phyloP scores from a whole-genome alignment of 2,888 invertebrate genomes.

The Auanema freiburgensis region DNA sequence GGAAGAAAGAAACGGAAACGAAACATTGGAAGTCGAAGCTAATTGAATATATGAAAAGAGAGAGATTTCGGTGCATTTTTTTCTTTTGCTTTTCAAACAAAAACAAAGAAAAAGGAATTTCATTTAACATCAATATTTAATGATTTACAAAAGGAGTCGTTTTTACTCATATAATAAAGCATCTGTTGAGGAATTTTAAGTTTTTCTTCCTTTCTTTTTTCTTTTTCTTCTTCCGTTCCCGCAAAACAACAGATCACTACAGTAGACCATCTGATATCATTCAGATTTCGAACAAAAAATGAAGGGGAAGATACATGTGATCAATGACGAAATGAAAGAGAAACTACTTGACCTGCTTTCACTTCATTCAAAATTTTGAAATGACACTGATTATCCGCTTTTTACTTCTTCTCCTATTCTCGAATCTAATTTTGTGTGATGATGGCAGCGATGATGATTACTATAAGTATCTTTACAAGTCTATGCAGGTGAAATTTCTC shows the following conservation, averaged over 20 bases:
- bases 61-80: background rate
- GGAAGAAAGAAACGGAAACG: background rate
- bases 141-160: constrained; percentile 1
- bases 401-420: background rate
- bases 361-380: no score
- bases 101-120: background rate
- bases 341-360: no score
- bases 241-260: background rate
- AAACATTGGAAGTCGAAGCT: background rate
- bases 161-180: background rate
- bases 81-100: constrained; percentile 4
- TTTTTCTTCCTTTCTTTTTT: constrained; percentile 2
- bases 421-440: background rate
- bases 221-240: background rate
- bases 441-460: background rate
- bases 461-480: background rate
- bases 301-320: no score
- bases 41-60: constrained; percentile 1
- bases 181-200: background rate
- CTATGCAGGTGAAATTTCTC: background rate
- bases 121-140: constrained; percentile 4
- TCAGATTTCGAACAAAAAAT: no score
- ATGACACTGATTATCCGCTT: background rate
- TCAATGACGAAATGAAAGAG: no score
- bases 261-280: no score